Conservation (phyloP, 2,888 invertebrate species). For the Nomada fucata region DNA sequence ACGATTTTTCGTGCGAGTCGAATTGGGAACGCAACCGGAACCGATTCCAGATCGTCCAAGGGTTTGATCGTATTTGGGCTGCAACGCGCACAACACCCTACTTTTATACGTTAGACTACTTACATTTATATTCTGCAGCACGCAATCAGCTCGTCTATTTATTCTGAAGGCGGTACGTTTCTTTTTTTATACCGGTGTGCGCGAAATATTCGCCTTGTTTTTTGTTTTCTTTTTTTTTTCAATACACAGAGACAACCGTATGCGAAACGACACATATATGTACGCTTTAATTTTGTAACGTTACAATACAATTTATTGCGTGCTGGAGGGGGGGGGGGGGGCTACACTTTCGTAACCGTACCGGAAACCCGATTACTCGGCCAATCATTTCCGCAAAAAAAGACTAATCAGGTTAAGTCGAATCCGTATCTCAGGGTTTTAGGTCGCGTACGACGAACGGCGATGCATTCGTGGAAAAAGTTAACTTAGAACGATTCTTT, state of each 20-base stretch:
- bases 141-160: conserved; percentile 30
- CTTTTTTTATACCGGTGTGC: not conserved
- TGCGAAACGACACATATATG: not conserved
- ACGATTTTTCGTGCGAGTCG: conserved; percentile 36
- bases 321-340: conserved; percentile 33
- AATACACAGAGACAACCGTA: no score
- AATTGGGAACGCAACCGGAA: conserved; percentile 24
- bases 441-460: conserved; percentile 28
- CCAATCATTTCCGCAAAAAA: conserved; percentile 20
- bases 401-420: conserved; percentile 7
- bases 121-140: conserved; percentile 41
- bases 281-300: not conserved
- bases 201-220: not conserved
- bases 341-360: conserved; percentile 21
- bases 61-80: conserved; percentile 50
- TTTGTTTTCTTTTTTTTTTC: not conserved
- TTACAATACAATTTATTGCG: conserved; percentile 31
- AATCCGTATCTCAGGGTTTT: conserved; percentile 53
- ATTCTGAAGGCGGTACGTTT: not conserved
- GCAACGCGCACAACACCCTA: conserved; percentile 66
- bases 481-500: conserved; percentile 26
- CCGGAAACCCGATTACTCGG: conserved; percentile 10
- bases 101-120: conserved; percentile 57
- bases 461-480: not conserved
- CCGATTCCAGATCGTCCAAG: conserved; percentile 7